A percentile compares a stretch with the other conserved stretches of the same genome.
These are phyloP conservation scores for Triops cancriformis DNA, from an alignment of 1,140 invertebrate genomes.

Conservation along the genomic window DNA sequence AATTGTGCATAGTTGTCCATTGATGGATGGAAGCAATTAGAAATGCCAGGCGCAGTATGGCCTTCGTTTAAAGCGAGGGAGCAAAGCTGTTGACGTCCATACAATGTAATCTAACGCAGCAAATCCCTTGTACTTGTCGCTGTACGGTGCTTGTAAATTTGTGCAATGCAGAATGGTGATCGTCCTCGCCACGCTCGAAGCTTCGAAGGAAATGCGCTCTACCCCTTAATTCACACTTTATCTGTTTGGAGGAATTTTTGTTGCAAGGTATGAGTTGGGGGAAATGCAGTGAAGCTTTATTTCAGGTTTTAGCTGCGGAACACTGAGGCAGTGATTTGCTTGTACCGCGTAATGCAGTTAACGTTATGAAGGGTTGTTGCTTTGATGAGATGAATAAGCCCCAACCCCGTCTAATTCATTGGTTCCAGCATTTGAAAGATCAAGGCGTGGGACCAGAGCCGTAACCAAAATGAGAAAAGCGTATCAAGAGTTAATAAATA, in stretches of 20 bases:
- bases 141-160: background rate
- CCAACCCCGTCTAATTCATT: background rate
- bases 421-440: background rate
- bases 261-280: too few relatives aligned
- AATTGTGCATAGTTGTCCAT: constrained; percentile 1
- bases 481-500: background rate
- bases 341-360: background rate
- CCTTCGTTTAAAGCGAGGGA: background rate
- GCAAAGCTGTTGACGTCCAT: background rate
- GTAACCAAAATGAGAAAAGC: background rate
- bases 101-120: background rate
- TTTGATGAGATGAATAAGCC: background rate
- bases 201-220: background rate
- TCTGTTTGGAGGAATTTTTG: too few relatives aligned
- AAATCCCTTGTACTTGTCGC: background rate
- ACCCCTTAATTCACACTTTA: background rate
- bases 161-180: background rate
- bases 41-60: background rate
- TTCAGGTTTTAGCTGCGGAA: background rate
- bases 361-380: background rate
- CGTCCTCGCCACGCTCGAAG: background rate
- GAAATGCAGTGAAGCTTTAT: too few relatives aligned
- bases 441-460: background rate
- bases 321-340: background rate
- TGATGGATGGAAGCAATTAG: constrained; percentile 13